Evolutionary conservation across 2,888 invertebrate species (phyloP), one percentile per base, ranked within the genome.

Genomic region (Acleris laterana): DNA sequence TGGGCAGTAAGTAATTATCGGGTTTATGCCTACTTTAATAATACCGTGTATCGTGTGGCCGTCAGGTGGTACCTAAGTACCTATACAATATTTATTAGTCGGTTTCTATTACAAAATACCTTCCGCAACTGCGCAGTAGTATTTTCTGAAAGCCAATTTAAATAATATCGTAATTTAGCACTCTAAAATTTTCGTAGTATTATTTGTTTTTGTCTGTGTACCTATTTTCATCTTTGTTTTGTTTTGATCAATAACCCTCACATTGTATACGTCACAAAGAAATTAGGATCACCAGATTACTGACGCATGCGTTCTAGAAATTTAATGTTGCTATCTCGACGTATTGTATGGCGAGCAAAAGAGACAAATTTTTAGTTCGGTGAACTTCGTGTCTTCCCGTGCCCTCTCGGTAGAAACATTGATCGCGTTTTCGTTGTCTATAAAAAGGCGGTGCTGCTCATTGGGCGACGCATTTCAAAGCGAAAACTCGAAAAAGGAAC

Each of bases 211-310:
- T 72, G 69, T 72, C 65, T 9, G 9, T 32, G 32, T 71, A 74
- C 64, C 59, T 65, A 71, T 74, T 72, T 69, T 76, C 68, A 38
- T 66, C 63, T 64, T 61, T 65, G 61, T 57, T 62, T 58, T 57
- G 61, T 68, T 62, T 55, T 62, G 66, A 66, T 66, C 66, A 66
- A 66, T 66, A 62, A 65, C 56, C 62, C 46, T 3, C 62, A 58
- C 65, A 63, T n/a, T n/a, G n/a, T n/a, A n/a, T 72, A 74, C 81
- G 80, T 83, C 82, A 83, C 81, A 82, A 81, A 78, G 78, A 72
- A 74, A 72, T 70, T 65, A 56, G 38, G 62, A 66, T 62, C 66
- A 66, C 48, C 66, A 57, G 66, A 66, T 51, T 61, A 44, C 58
- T 72, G 75, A 76, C 79, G 78, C 76, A 74, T 68, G 75, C 72